Evolutionary conservation across 2,797 vertebrate genomes (phyloP).

Genomic region (Coluber constrictor): DNA sequence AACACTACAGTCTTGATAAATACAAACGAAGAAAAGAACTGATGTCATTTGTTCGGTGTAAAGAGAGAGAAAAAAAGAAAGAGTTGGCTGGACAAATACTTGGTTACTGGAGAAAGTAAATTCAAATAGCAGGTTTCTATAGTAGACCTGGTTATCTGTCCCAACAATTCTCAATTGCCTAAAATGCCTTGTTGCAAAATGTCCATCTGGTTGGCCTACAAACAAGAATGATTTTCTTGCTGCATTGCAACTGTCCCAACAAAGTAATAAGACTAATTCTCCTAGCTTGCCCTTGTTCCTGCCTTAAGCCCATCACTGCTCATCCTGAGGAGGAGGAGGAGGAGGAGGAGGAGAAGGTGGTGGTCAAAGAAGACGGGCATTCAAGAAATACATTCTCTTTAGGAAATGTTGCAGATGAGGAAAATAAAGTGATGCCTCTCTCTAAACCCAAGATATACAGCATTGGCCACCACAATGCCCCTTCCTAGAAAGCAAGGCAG

Average conservation of each 20-base stretch:
- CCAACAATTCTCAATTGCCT: slow-evolving; percentile 33
- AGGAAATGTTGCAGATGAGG: slow-evolving; percentile 73
- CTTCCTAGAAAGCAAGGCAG: slow-evolving; percentile 83
- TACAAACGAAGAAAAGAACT: slow-evolving; percentile 13
- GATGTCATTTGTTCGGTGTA: not conserved
- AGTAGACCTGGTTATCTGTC: slow-evolving; percentile 52
- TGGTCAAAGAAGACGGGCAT: not conserved
- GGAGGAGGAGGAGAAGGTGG: not conserved
- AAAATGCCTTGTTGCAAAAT: slow-evolving; percentile 45
- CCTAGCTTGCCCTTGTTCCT: slow-evolving; percentile 75
- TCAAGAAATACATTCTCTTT: slow-evolving; percentile 50
- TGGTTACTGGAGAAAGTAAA: not conserved
- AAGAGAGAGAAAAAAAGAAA: not conserved
- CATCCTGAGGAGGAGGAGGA: slow-evolving; percentile 55
- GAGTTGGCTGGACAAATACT: slow-evolving; percentile 12
- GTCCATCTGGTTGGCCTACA: slow-evolving; percentile 42
- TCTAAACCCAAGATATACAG: slow-evolving; percentile 69
- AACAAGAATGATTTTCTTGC: slow-evolving; percentile 48
- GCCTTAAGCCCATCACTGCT: slow-evolving; percentile 68
- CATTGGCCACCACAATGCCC: slow-evolving; percentile 76
- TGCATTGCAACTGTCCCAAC: slow-evolving; percentile 72
- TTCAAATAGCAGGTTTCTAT: slow-evolving; percentile 3
- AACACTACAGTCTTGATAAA: not conserved
- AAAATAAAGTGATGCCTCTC: slow-evolving; percentile 74
- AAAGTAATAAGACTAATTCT: slow-evolving; percentile 75